Evolutionary conservation across 2,113 vertebrate genomes (phyloP), one percentile per base, ranked within the genome.

Genomic region (Gambusia holbrooki): DNA sequence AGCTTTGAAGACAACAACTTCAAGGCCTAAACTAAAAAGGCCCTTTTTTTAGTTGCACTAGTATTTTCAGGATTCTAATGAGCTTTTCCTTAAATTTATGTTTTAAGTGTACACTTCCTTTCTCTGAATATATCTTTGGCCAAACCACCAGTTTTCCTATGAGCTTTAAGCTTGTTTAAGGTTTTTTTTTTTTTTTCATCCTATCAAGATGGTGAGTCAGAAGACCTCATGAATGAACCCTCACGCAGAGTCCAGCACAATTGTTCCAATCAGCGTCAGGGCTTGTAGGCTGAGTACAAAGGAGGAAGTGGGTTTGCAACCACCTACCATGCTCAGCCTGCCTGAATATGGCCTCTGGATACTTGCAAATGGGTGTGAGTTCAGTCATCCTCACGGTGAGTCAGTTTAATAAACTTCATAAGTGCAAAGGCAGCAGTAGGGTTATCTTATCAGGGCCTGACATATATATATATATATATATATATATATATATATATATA

Each of bases 191-290:
- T 77, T 72, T 81, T 48, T 32, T 70, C 12, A 48, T 33, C 25
- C 35, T 28, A 61, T 75, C 78, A 62, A 35, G 51, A 66, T 69
- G 42, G 64, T 27, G 73, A 85, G 71, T 82, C 79, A 80, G 45
- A 65, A 61, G 28, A 74, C 66, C 45, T 69, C 65, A 85, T 86
- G 79, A 84, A 71, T 62, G 67, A 72, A 71, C 19, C 51, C 73
- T 71, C 83, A 75, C 25, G 66, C 74, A 12, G 78, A 58, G 77
- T 22, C 4, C 35, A 75, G 73, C 77, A 62, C 77, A 84, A 73
- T 86, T 76, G 78, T 75, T 75, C 75, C 86, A 84, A 88, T 90
- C 90, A 85, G 76, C 79, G 78, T 33, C 74, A 62, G 45, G 28
- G 74, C 69, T 51, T 76, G 72, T 76, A 63, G 74, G 73, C 66